Percentiles rank a stretch among this genome's conserved stretches.
Conservation (phyloP, 1,140 invertebrate genomes). For the Elymnias hypermnestra region DNA sequence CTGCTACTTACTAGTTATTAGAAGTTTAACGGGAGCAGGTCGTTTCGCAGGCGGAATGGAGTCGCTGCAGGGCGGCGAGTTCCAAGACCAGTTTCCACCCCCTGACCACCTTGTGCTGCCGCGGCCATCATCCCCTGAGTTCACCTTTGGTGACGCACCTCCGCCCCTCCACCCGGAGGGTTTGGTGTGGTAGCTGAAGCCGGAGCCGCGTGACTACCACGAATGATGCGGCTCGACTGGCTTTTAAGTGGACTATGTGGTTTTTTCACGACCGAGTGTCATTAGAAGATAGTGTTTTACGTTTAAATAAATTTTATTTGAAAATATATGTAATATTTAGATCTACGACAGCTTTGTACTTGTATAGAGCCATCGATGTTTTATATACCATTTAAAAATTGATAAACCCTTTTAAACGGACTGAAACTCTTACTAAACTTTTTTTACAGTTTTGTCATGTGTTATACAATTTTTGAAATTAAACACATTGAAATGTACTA, state of each 20-base stretch:
- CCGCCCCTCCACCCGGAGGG: constrained; percentile 70
- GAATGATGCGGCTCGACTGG: constrained; percentile 74
- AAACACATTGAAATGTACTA: too few species aligned
- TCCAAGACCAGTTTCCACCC: constrained; percentile 65
- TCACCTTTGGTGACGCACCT: constrained; percentile 69
- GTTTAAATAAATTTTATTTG: too few species aligned
- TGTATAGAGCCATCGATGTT: too few species aligned
- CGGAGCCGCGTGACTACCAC: constrained; percentile 76
- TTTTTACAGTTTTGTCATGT: neutral
- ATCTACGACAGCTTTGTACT: too few species aligned
- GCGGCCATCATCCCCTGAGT: constrained; percentile 66
- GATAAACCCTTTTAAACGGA: too few species aligned
- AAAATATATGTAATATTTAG: too few species aligned
- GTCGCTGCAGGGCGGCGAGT: constrained; percentile 62
- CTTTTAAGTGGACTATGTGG: constrained; percentile 56
- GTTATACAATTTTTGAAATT: neutral
- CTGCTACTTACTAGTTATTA: too few species aligned
- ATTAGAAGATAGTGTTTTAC: constrained; percentile 15
- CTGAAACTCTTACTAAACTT: too few species aligned
- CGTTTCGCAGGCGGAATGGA: constrained; percentile 73
- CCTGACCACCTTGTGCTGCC: constrained; percentile 69
- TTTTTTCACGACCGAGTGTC: constrained; percentile 15
- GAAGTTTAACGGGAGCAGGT: constrained; percentile 68
- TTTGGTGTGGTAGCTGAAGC: constrained; percentile 76
- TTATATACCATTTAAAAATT: too few species aligned